Evolutionary conservation across 2,113 vertebrate genomes (phyloP).

Genomic region (human): GRCh38 chr2:32486501-32487000

Average conservation of each 20-base stretch:
- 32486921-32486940: background rate
- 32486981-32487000: background rate
- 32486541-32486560: background rate
- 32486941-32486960: background rate
- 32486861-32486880: background rate
- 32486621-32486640: background rate
- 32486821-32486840: background rate
- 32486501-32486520: background rate
- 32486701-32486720: background rate
- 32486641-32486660: background rate
- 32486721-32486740: background rate
- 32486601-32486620: background rate
- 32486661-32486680: background rate
- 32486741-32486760: background rate
- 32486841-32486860: background rate
- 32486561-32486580: background rate
- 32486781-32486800: background rate
- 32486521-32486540: background rate
- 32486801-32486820: background rate
- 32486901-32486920: background rate
- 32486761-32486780: background rate
- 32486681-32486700: background rate
- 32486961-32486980: slow-evolving; percentile 5
- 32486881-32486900: background rate
- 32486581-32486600: background rate